phyloP scores from a whole-genome alignment of 2,113 vertebrate species.

The Macrotis lagotis region DNA sequence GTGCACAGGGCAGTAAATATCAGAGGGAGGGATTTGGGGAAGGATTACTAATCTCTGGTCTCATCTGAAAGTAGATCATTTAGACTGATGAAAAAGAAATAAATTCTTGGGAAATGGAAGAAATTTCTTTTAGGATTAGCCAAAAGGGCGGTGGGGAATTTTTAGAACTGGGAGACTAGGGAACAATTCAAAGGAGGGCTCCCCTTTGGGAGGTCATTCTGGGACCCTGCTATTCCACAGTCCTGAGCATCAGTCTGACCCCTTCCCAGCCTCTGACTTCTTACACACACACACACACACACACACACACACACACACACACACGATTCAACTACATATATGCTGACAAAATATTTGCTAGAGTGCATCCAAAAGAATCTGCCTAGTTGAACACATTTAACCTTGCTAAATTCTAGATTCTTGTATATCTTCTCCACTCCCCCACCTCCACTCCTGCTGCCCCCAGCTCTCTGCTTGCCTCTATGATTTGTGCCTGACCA shows the following conservation, averaged over 20 bases:
- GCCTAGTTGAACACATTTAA: neutral
- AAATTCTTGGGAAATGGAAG: constrained; percentile 66
- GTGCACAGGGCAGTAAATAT: neutral
- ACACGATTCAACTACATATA: neutral
- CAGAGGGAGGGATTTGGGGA: constrained; percentile 6
- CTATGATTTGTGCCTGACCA: neutral
- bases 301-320: neutral
- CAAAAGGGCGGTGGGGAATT: neutral
- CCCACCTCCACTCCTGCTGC: too few species aligned
- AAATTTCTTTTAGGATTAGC: constrained; percentile 63
- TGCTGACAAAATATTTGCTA: neutral
- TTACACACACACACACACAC: neutral
- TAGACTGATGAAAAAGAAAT: constrained; percentile 57
- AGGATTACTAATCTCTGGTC: neutral
- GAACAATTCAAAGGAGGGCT: neutral
- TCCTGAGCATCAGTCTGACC: neutral
- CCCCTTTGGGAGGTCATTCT: neutral
- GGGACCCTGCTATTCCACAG: neutral
- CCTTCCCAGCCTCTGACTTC: neutral
- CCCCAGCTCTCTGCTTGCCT: neutral
- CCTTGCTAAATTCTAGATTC: neutral
- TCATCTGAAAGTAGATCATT: constrained; percentile 56
- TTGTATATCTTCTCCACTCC: neutral
- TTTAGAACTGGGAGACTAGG: neutral
- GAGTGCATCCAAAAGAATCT: neutral